Base-by-base conservation (phyloP, 1,140 invertebrate species). In the Cataglyphis hispanica region DNA sequence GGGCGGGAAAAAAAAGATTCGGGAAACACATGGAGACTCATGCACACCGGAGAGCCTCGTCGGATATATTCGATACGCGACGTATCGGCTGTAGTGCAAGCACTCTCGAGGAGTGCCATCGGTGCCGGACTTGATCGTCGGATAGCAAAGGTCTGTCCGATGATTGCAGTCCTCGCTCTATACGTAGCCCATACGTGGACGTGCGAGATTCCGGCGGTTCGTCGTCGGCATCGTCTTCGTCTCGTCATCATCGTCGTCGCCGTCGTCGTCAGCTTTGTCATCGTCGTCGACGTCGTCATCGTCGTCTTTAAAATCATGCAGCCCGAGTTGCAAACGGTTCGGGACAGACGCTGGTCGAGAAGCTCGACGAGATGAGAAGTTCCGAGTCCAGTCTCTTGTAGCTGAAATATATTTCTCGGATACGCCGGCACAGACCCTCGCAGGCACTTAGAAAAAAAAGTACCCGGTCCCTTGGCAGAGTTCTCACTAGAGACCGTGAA, bases 271-370 rank as follows among this genome's bases (percentile, higher is more conserved):
- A 58, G 2, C 58, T 10, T 19, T 58, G 80, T 0, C 69, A 40
- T n/a, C 31, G 43, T 13, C 50, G 63, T 3, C 72, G 69, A 56
- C 75, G 43, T 5, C 61, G 75, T 80, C 70, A 34, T 75, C 83
- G 77, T 81, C 76, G 77, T 90, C 67, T 83, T 84, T 89, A 86
- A 77, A 83, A 40, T 80, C 61, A 63, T 64, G 66, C 50, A 86
- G 85, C 77, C 60, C 67, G 74, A 84, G 81, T 91, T 80, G 78
- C 87, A 91, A 80, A 84, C 87, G 90, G 77, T 89, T 84, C 76
- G 85, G 74, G 78, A 86, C 67, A 27, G 37, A 46, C 27, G 66
- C 58, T 22, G 37, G 50, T 27, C 63, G 86, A 85, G 81, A 83
- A 76, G 78, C 60, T 84, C 83, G 67, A 91, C 60, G 64, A 84